Conservation (phyloP, 2,797 vertebrate genomes). For the Gambelia wislizenii region DNA sequence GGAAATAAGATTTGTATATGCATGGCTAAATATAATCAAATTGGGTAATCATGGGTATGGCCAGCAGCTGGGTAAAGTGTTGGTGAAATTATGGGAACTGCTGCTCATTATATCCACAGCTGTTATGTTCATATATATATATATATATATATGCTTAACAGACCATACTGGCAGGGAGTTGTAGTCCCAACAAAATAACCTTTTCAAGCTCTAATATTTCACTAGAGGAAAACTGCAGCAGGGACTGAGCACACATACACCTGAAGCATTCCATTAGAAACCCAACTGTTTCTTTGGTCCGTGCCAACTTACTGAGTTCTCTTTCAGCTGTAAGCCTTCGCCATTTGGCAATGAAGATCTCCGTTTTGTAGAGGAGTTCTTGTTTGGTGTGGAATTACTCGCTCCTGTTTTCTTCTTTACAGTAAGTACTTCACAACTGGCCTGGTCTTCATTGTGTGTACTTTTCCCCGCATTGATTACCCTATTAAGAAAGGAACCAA, state of each 20-base stretch:
- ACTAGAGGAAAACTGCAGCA: background rate
- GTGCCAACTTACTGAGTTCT: constrained; percentile 83
- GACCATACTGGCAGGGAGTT: no score
- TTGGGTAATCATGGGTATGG: background rate
- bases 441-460: constrained; percentile 96
- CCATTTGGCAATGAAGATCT: constrained; percentile 94
- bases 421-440: constrained; percentile 93
- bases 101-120: background rate
- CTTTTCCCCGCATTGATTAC: constrained; percentile 99
- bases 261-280: background rate
- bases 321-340: constrained; percentile 87
- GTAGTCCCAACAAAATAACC: background rate
- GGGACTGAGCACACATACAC: background rate
- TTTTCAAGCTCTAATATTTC: background rate
- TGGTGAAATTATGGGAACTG: background rate
- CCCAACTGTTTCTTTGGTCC: background rate
- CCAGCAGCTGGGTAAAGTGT: background rate
- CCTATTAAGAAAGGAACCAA: constrained; percentile 74
- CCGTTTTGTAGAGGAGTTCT: constrained; percentile 83
- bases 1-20: background rate
- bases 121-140: no score
- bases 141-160: no score
- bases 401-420: constrained; percentile 88
- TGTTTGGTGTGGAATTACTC: constrained; percentile 83
- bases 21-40: background rate